Base-by-base conservation (phyloP, 2,888 invertebrate genomes). In the Nemurella pictetii region DNA sequence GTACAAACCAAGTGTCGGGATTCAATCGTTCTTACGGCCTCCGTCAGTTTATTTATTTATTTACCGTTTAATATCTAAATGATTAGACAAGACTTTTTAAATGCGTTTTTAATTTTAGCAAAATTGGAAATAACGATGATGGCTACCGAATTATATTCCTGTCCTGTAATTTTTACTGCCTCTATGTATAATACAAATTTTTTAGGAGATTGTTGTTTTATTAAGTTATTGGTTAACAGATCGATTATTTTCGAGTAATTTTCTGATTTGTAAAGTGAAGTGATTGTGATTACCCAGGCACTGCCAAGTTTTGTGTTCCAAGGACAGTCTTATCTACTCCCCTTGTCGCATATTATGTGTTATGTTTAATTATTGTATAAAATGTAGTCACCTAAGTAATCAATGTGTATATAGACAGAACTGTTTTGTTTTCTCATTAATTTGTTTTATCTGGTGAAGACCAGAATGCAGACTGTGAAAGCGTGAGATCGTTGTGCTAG, bases 291-390 rank as follows among this genome's bases (percentile, higher is more conserved):
- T 81, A 35, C 32, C 85, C 55, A 85, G 81, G 85, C 85, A 85
- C 85, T 85, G 85, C 85, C 85, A 85, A 73, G 26, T 75, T 72
- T 81, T 81, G 84, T 80, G 80, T 84, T 82, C 81, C 32, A 77
- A 20, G 80, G 78, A 80, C 15, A 55, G 15, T 84, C 25, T 82
- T 78, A 29, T 36, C 72, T 78, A 78, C 55, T 55, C 55, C 55
- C 55, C n/a, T 78, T 78, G 29, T 82, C 55, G 27, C 82, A 26
- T 25, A n/a, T n/a, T n/a, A 35, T 29, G 36, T 72, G 82, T 82
- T 82, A 82, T 15, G 82, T 82, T 55, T 78, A 55, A 55, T 55
- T 78, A 28, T 78, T 78, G 30, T 78, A 75, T 78, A 78, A 29
- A 28, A 78, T 78, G 20, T 55, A 55, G 26, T 9, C 27, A 73